Evolutionary conservation across 2,888 invertebrate genomes (phyloP).

Genomic region (Altica lythri): DNA sequence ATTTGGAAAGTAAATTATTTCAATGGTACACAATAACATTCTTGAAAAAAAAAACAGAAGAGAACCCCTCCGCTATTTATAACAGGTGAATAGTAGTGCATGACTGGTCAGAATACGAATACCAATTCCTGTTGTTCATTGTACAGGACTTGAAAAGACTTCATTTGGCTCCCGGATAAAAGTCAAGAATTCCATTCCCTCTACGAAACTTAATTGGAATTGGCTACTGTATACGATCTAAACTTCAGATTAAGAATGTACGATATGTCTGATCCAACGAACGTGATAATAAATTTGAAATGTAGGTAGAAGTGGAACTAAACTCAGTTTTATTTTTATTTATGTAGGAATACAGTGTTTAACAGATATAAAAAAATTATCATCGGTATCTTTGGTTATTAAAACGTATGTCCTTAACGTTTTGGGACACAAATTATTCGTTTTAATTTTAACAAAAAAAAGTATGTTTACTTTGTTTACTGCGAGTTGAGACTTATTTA

Average conservation of each 20-base stretch:
- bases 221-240: slow-evolving; percentile 47
- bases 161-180: slow-evolving; percentile 55
- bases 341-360: no score
- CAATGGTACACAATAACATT: slow-evolving; percentile 45
- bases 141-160: slow-evolving; percentile 52
- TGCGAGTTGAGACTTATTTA: no score
- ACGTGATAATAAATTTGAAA: no score
- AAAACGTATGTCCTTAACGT: no score
- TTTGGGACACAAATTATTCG: no score
- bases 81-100: slow-evolving; percentile 50
- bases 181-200: slow-evolving; percentile 52
- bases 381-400: no score
- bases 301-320: no score
- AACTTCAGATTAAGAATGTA: slow-evolving; percentile 13
- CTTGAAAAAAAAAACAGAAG: slow-evolving; percentile 40
- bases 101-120: slow-evolving; percentile 48
- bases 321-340: no score
- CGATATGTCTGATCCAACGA: no score
- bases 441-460: no score
- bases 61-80: slow-evolving; percentile 47
- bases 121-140: slow-evolving; percentile 38
- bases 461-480: no score
- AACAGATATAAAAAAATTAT: no score
- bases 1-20: slow-evolving; percentile 51
- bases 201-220: slow-evolving; percentile 52